Base-by-base conservation (phyloP, 1,140 invertebrate genomes). In the Diuraphis noxia region DNA sequence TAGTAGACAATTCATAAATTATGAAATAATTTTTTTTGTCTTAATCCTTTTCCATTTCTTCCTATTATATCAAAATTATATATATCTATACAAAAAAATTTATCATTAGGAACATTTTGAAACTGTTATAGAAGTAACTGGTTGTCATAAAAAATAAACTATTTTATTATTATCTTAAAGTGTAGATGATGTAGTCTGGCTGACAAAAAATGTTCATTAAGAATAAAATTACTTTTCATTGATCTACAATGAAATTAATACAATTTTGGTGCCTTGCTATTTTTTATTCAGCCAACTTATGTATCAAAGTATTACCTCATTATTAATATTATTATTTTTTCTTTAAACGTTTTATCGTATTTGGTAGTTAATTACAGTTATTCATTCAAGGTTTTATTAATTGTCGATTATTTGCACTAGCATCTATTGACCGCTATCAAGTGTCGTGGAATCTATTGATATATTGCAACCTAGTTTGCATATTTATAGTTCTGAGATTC, bases 401-500 rank as follows among this genome's bases (percentile, higher is more conserved):
- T 72, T 72, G 56, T n/a, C 30, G 30, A n/a, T 72, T 63, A 19
- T 30, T n/a, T 63, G 56, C n/a, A 56, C 49, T 52, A 30, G 30
- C 7, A n/a, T 56, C 9, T 63, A n/a, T 72, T 72, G 56, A n/a
- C 56, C 56, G 56, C n/a, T 72, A 72, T 72, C 56, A 23, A 72
- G 56, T 72, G 56, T 19, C 30, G 30, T n/a, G 56, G 30, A n/a
- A 72, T 72, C 56, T 13, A n/a, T 63, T 30, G 56, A n/a, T n/a
- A 63, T 63, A 13, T n/a, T 63, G 13, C 5, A 17, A 1, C 1
- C 38, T 34, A 88, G 49, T 88, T 88, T 23, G 49, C 36, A 19
- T 88, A 88, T 63, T 88, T 88, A 2, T 88, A 88, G 21, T 88
- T 88, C 13, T 30, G 86, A 19, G 49, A 88, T 13, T 91, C 89